Evolutionary conservation across 92 coral and sea anemone genomes (phyloP).

Genomic region (Epizoanthus scotinus): DNA sequence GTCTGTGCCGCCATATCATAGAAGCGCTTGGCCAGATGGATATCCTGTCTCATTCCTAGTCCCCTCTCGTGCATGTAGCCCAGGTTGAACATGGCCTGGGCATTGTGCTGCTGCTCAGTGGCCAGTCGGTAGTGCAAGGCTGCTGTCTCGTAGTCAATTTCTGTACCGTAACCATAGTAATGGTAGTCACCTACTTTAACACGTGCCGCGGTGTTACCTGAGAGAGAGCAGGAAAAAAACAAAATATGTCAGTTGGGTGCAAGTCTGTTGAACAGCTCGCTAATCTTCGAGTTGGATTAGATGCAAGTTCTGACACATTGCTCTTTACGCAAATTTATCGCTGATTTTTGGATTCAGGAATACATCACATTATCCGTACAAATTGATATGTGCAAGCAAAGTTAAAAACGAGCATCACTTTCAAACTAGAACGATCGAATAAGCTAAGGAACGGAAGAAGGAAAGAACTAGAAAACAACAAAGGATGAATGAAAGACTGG

Average conservation of each 20-base stretch:
- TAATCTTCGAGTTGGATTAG: no score
- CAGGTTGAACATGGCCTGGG: constrained; percentile 99
- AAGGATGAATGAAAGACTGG: no score
- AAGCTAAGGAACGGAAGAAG: not conserved
- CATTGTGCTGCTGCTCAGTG: constrained; percentile 89
- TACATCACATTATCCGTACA: no score
- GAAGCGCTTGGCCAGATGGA: constrained; percentile 94
- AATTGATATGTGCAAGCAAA: no score
- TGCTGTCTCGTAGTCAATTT: constrained; percentile 93
- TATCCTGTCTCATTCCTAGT: constrained; percentile 98
- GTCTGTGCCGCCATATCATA: constrained; percentile 99
- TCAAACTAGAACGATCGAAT: not conserved
- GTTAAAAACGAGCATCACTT: no score
- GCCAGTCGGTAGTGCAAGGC: constrained; percentile 93
- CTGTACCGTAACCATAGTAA: constrained; percentile 97
- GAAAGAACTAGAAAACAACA: not conserved
- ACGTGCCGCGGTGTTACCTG: constrained; percentile 96
- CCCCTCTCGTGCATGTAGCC: constrained; percentile 99
- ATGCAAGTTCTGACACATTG: no score
- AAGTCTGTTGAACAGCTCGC: no score
- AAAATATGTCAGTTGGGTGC: no score
- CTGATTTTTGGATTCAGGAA: no score
- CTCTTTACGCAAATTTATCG: no score
- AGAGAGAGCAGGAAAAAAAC: not conserved
- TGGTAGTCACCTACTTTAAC: constrained; percentile 98